Percentiles rank a stretch among this genome's conserved stretches.
phyloP scores from a whole-genome alignment of 2,888 invertebrate genomes.

The Clistopyga incitator region DNA sequence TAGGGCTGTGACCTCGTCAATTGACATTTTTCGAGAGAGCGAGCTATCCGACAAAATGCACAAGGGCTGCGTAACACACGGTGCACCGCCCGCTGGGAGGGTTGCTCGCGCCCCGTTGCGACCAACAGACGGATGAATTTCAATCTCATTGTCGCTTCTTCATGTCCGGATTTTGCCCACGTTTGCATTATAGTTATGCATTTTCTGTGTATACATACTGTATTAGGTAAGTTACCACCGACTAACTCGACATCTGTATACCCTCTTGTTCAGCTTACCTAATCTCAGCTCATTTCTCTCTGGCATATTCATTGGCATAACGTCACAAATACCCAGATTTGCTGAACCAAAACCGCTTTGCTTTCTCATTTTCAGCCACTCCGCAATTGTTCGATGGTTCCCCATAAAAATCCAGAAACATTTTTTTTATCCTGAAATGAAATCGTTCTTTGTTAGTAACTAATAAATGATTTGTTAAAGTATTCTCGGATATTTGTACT shows the following conservation, averaged over 20 bases:
- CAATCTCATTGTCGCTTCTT: constrained; percentile 67
- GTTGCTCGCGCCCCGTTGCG: constrained; percentile 71
- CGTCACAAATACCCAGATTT: constrained; percentile 43
- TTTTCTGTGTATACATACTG: background rate
- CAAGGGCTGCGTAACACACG: constrained; percentile 67
- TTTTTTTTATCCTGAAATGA: too few species aligned
- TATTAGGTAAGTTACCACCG: constrained; percentile 23
- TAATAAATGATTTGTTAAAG: constrained; percentile 13
- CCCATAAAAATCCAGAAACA: background rate
- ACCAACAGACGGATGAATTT: constrained; percentile 74
- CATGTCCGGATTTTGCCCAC: constrained; percentile 61
- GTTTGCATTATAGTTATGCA: constrained; percentile 29
- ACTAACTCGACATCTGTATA: constrained; percentile 74
- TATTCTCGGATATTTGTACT: background rate
- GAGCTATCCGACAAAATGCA: constrained; percentile 22
- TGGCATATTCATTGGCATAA: constrained; percentile 61
- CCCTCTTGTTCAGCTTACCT: constrained; percentile 33
- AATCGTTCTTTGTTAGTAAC: background rate
- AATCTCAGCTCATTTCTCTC: constrained; percentile 38
- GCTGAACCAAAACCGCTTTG: constrained; percentile 34
- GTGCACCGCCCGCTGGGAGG: constrained; percentile 62
- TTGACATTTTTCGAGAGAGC: constrained; percentile 57
- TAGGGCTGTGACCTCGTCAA: constrained; percentile 65
- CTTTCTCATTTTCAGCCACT: constrained; percentile 69
- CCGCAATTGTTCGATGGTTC: constrained; percentile 44